Evolutionary conservation across 1,140 invertebrate genomes (phyloP), one percentile per base, ranked within the genome.

Genomic region (Ceratina australensis): DNA sequence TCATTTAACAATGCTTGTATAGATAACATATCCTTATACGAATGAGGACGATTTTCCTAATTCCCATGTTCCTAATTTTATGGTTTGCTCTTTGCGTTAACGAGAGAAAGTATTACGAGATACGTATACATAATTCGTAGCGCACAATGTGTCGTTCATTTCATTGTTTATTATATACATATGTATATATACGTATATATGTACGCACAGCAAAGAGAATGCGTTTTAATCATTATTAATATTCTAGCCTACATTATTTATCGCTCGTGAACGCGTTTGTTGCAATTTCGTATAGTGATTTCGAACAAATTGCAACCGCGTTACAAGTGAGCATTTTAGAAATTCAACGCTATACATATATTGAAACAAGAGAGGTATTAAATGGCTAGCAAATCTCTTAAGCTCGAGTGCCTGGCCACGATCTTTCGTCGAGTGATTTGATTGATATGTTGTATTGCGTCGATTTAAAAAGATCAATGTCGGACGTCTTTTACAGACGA

Each of bases 31-130:
- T 52, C 5, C 22, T 18, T 50, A 0, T 52, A 76, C n/a, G 52
- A 60, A 60, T 61, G 50, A 69, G 65, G 33, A 60, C 56, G 13
- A 68, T 76, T 76, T 47, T 76, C 65, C 60, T 65, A 74, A 73
- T 59, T 79, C 42, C 42, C 26, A 79, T 74, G 77, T 74, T 74
- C 63, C 72, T 79, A 74, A 52, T 74, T 67, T 67, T 24, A 74
- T 33, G 26, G 50, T 60, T 73, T 74, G 54, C 61, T 79, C 42
- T 72, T 78, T 74, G 47, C 56, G 22, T 74, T 54, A 66, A 74
- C 20, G 22, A 72, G 20, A 64, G n/a, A n/a, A 72, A 72, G 75
- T 72, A 78, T 65, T 65, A 65, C 10, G 16, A 59, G 15, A 56
- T 66, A 60, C 59, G 50, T n/a, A 61, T 74, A 42, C 20, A 42